Evolutionary conservation across 2,888 invertebrate species (phyloP).

Genomic region (Hedychridium roseum): DNA sequence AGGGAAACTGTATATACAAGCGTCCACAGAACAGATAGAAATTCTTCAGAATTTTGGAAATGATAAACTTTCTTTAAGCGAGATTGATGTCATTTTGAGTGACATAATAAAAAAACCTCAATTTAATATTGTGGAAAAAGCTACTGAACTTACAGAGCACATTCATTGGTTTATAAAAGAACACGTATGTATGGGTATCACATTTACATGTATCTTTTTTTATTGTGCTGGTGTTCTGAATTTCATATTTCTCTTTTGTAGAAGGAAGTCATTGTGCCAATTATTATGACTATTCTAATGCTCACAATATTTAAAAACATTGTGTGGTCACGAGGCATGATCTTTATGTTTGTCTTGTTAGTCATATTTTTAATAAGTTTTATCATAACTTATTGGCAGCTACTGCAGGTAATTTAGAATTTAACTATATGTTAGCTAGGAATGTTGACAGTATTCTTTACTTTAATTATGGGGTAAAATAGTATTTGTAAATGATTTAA

Average conservation of each 20-base stretch:
- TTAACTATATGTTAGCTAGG: not conserved
- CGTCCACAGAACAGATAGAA: conserved; percentile 40
- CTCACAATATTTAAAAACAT: conserved; percentile 26
- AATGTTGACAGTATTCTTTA: not conserved
- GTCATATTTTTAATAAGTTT: conserved; percentile 41
- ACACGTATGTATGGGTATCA: conserved; percentile 21
- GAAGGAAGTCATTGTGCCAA: conserved; percentile 22
- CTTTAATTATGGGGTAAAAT: not conserved
- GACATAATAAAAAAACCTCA: conserved; percentile 33
- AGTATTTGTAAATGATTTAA: conserved; percentile 2
- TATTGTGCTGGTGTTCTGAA: conserved; percentile 1
- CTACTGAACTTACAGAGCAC: not conserved
- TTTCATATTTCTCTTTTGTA: conserved; percentile 19
- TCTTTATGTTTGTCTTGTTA: conserved; percentile 31
- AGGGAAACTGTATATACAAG: conserved; percentile 40
- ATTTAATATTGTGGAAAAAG: conserved; percentile 10
- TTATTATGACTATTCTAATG: conserved; percentile 17
- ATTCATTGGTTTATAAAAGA: conserved; percentile 15
- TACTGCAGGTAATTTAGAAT: conserved; percentile 41
- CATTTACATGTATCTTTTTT: conserved; percentile 8
- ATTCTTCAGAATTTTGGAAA: conserved; percentile 37
- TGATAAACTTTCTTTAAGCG: conserved; percentile 38
- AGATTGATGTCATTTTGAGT: conserved; percentile 47
- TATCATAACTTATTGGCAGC: conserved; percentile 48
- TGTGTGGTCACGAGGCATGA: conserved; percentile 25